Evolutionary conservation across 1,140 invertebrate species (phyloP).

Genomic region (Lamellibrachia luymesi): DNA sequence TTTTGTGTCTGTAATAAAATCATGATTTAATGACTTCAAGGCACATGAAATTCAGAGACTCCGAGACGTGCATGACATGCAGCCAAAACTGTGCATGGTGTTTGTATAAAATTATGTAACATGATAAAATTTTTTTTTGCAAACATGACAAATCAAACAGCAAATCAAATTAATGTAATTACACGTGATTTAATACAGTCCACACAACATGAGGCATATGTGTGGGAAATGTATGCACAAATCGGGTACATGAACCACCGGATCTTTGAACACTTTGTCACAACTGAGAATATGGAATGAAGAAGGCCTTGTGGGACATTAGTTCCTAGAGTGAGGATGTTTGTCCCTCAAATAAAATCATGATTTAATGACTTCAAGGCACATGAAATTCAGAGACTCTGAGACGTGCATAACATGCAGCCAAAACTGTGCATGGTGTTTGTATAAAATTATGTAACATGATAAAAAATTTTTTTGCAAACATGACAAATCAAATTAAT

Average conservation of each 20-base stretch:
- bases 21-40: not conserved
- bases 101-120: not conserved
- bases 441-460: not conserved
- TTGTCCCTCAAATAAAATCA: not conserved
- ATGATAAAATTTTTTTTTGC: not conserved
- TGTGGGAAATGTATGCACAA: not conserved
- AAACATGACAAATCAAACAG: not conserved
- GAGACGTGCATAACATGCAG: not conserved
- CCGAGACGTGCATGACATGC: not conserved
- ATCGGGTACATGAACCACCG: not conserved
- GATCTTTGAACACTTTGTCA: not conserved
- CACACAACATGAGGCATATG: not conserved
- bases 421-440: not conserved
- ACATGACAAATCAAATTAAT: not conserved
- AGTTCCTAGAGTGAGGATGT: not conserved
- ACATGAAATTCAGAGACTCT: not conserved
- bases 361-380: not conserved
- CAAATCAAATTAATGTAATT: not conserved
- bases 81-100: not conserved
- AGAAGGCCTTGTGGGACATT: not conserved
- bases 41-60: not conserved
- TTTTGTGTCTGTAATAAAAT: not conserved
- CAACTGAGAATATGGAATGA: not conserved
- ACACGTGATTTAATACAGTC: not conserved
- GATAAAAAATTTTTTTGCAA: not conserved